phyloP scores from a whole-genome alignment of 2,888 invertebrate species.

The Acleris literana region DNA sequence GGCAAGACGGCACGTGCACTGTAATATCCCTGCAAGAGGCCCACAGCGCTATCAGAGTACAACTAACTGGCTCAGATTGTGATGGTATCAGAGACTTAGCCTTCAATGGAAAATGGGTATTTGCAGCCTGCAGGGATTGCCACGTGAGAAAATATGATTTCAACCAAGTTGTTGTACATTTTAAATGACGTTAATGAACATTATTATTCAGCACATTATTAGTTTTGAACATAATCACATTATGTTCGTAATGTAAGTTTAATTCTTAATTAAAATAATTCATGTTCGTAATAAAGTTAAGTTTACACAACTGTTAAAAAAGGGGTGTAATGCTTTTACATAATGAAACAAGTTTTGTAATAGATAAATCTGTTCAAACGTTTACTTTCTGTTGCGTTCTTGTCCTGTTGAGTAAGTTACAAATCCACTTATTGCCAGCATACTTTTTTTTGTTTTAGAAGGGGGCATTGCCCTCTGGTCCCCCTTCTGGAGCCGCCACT shows the following conservation, averaged over 20 bases:
- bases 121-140: constrained; percentile 86
- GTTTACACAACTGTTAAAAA: too few species aligned
- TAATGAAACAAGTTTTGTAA: too few species aligned
- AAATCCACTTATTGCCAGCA: too few species aligned
- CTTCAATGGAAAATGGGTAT: constrained; percentile 84
- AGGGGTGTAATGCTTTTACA: too few species aligned
- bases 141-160: constrained; percentile 85
- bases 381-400: too few species aligned
- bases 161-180: constrained; percentile 76
- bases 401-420: too few species aligned
- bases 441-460: too few species aligned
- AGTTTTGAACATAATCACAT: neutral
- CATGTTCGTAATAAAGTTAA: too few species aligned
- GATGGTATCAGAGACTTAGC: constrained; percentile 87
- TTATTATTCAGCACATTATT: too few species aligned
- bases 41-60: constrained; percentile 63
- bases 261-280: neutral
- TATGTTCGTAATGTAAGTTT: constrained; percentile 36
- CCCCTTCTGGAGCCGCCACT: too few species aligned
- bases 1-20: constrained; percentile 86
- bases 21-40: constrained; percentile 72
- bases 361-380: too few species aligned
- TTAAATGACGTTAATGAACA: constrained; percentile 56
- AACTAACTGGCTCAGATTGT: constrained; percentile 88
- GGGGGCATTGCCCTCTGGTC: too few species aligned